Conservation (phyloP, 2,113 vertebrate genomes). For the Dolichallabes microphthalmus region DNA sequence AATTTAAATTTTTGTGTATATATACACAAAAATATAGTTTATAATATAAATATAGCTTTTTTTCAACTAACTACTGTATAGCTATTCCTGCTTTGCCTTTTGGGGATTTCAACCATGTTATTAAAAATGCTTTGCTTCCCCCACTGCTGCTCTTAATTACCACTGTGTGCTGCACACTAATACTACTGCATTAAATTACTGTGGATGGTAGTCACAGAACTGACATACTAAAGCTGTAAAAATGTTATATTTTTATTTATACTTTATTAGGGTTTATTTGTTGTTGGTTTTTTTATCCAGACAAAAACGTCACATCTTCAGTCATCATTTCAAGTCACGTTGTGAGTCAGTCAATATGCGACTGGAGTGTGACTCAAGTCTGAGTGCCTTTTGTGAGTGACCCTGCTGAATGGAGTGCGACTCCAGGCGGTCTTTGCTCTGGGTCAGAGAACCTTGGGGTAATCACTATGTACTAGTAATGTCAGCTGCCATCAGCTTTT, state of each 20-base stretch:
- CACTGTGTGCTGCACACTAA: not conserved
- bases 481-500: not conserved
- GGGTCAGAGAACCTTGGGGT: not conserved
- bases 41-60: too few relatives aligned
- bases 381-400: constrained; percentile 3
- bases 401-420: not conserved
- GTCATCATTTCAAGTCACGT: not conserved
- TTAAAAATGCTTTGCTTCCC: not conserved
- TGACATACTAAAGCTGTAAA: not conserved
- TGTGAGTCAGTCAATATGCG: not conserved
- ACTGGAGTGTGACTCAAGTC: not conserved
- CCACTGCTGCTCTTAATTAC: not conserved
- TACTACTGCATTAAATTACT: not conserved
- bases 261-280: not conserved
- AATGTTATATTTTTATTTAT: not conserved
- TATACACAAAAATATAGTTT: too few relatives aligned
- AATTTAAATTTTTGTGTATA: too few relatives aligned
- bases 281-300: not conserved
- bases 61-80: not conserved
- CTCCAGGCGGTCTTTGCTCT: not conserved
- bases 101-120: not conserved
- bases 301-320: constrained; percentile 1
- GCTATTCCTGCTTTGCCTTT: not conserved
- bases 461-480: not conserved
- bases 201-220: constrained; percentile 2